phyloP scores from a whole-genome alignment of 2,113 vertebrate genomes.

The Monopterus albus region DNA sequence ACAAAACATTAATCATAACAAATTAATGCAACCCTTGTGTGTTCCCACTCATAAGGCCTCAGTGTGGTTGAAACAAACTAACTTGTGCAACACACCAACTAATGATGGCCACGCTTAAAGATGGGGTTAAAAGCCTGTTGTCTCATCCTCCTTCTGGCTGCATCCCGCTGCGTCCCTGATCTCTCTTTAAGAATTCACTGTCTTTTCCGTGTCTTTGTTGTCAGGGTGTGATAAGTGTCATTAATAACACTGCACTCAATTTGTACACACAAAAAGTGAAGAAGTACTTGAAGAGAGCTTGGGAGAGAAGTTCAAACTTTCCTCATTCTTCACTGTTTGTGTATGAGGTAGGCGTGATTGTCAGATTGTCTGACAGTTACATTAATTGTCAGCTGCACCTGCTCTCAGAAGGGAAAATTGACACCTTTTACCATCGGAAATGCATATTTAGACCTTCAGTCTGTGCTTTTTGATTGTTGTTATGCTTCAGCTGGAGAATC shows the following conservation, averaged over 20 bases:
- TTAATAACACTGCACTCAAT: not conserved
- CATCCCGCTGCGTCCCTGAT: not conserved
- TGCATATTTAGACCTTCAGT: slow-evolving; percentile 1
- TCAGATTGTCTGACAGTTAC: not conserved
- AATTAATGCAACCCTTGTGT: not conserved
- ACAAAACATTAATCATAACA: slow-evolving; percentile 47
- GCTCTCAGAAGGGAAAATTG: not conserved
- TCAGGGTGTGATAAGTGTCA: not conserved
- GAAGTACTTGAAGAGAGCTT: not conserved
- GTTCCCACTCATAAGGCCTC: not conserved
- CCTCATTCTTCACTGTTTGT: not conserved
- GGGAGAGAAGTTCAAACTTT: not conserved
- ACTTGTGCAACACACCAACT: not conserved
- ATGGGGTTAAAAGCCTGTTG: not conserved
- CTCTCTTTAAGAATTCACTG: not conserved
- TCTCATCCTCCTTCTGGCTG: not conserved
- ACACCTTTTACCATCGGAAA: not conserved
- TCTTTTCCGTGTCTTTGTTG: slow-evolving; percentile 3
- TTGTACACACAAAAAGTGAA: not conserved
- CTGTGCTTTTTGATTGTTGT: not conserved
- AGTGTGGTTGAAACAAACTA: not conserved
- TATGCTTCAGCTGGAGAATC: slow-evolving; percentile 21
- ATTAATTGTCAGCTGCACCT: not conserved
- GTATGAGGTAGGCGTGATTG: not conserved
- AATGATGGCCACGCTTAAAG: not conserved